These are phyloP conservation scores for Lypha dubia DNA, from an alignment of 2,888 invertebrate species.

Conservation along the genomic window DNA sequence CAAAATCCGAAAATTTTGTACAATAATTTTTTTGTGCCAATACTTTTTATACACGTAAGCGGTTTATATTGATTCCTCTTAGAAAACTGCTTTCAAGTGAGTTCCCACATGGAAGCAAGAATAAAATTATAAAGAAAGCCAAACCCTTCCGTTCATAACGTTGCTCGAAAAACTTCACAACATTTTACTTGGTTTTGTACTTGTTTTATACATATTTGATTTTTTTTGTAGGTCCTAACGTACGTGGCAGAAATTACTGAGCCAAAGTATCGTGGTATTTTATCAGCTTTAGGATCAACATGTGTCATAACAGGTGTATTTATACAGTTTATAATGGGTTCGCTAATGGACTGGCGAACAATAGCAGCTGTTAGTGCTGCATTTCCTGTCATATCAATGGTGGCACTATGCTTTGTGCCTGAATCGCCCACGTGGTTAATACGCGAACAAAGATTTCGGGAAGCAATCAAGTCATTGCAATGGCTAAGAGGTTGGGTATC, in stretches of 20 bases:
- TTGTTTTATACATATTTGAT: not conserved
- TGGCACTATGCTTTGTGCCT: slow-evolving; percentile 88
- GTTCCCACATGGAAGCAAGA: too few species aligned
- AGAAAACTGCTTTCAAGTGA: too few species aligned
- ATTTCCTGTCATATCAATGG: slow-evolving; percentile 87
- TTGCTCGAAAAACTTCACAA: too few species aligned
- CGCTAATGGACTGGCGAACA: slow-evolving; percentile 88
- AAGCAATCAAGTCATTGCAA: slow-evolving; percentile 88
- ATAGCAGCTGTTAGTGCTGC: slow-evolving; percentile 88
- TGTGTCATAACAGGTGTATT: slow-evolving; percentile 90
- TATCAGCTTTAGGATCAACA: slow-evolving; percentile 89
- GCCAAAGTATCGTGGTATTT: slow-evolving; percentile 88
- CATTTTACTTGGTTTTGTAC: not conserved
- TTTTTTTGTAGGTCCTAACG: slow-evolving; percentile 86
- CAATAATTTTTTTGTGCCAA: too few species aligned
- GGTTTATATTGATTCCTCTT: too few species aligned
- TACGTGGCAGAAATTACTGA: slow-evolving; percentile 93
- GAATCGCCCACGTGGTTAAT: slow-evolving; percentile 93
- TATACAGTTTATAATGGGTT: slow-evolving; percentile 89
- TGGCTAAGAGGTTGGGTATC: slow-evolving; percentile 92
- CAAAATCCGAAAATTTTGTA: too few species aligned
- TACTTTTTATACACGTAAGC: too few species aligned
- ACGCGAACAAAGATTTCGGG: slow-evolving; percentile 86
- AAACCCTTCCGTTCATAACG: too few species aligned
- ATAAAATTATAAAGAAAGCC: too few species aligned